Evolutionary conservation across 2,797 vertebrate genomes (phyloP).

Genomic region (Molossus alvarezi): DNA sequence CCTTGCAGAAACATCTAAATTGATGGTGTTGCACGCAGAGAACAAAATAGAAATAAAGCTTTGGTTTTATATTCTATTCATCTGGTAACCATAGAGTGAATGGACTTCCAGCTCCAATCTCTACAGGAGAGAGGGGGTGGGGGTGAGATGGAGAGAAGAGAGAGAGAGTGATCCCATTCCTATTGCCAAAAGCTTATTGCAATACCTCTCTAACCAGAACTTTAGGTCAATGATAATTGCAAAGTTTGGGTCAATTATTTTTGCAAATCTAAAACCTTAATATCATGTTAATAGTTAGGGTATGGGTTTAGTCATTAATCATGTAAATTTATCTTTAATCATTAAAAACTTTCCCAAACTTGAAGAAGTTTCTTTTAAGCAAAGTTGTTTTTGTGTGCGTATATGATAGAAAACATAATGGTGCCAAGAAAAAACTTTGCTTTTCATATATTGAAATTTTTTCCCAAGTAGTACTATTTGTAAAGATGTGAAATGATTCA

Average conservation of each 20-base stretch:
- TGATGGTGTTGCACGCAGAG: not conserved
- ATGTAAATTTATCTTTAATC: not conserved
- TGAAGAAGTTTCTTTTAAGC: not conserved
- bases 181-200: not conserved
- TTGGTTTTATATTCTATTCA: not conserved
- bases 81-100: not conserved
- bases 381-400: not conserved
- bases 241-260: slow-evolving; percentile 34
- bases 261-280: not conserved
- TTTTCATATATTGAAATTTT: slow-evolving; percentile 52
- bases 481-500: not conserved
- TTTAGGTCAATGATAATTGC: not conserved
- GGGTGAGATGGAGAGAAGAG: not conserved
- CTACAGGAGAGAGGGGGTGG: not conserved
- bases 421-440: slow-evolving; percentile 52
- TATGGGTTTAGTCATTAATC: not conserved
- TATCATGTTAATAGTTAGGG: not conserved
- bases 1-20: not conserved
- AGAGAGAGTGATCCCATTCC: not conserved
- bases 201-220: not conserved
- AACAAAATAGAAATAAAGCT: not conserved
- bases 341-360: not conserved
- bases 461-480: not conserved
- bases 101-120: fast-evolving
- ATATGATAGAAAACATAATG: slow-evolving; percentile 70